Evolutionary conservation across 2,113 vertebrate genomes (phyloP), one percentile per base, ranked within the genome.

Genomic region (Toxostoma redivivum): DNA sequence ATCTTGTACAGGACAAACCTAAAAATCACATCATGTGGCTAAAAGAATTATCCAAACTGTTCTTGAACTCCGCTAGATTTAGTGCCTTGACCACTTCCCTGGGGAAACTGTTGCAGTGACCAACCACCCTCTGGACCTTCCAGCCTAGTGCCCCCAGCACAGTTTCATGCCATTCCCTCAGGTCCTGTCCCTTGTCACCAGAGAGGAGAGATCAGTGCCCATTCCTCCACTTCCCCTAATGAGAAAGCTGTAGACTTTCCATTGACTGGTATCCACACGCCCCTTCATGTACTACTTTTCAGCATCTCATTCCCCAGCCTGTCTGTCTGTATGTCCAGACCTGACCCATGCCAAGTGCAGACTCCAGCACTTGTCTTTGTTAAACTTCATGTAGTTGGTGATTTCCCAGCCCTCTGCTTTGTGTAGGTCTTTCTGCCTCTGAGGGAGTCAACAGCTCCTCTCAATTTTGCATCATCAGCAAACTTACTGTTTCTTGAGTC

Each of bases 401-500:
- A 31, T 42, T 56, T 48, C 17, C 13, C 25, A 64, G 21, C 21
- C 13, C 25, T 56, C 22, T 48, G 7, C 20, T 47, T 53, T 35
- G 24, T 31, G n/a, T 20, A 53, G 15, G 6, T 28, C 22, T 69
- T 42, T 31, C 57, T 64, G 21, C 16, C 35, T 35, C 25, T 22
- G 21, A 71, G 35, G 14, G 25, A 48, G 57, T 31, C 42, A 56
- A 42, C 17, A 44, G 44, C 9, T 56, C 22, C 42, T 71, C 66
- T 20, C n/a, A 42, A 12, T 42, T 56, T 56, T 40, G 17, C 48
- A 16, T 12, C 42, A 42, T 35, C 20, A 48, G 9, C 17, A 80
- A 31, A 48, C 5, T 35, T 33, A 61, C 19, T 7, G 0, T 15
- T 64, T 54, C n/a, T 35, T 0, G 0, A 57, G 35, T 35, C 18